A percentile compares a stretch with the other conserved stretches of the same genome.
Evolutionary conservation across 2,888 invertebrate genomes (phyloP).

Genomic region (Bedellia somnulentella): DNA sequence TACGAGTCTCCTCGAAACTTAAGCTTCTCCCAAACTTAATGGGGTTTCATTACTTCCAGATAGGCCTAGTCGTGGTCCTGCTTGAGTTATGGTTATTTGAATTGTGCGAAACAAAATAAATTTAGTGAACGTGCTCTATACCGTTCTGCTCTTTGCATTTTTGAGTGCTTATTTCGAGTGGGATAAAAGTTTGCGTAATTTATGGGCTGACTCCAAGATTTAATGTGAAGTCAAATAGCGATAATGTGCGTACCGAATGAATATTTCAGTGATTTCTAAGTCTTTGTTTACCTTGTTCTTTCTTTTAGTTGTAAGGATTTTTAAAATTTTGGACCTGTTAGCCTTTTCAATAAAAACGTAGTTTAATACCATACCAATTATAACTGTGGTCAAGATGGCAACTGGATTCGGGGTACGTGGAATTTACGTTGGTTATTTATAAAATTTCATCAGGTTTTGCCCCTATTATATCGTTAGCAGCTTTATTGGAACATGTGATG

Average conservation of each 20-base stretch:
- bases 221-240: constrained; percentile 60
- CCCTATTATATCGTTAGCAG: no score
- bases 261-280: constrained; percentile 23
- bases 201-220: constrained; percentile 53
- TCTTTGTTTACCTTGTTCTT: constrained; percentile 1
- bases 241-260: constrained; percentile 35
- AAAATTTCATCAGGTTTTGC: no score
- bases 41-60: constrained; percentile 56
- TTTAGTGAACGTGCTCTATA: constrained; percentile 59
- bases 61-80: constrained; percentile 36
- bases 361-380: no score
- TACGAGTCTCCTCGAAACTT: constrained; percentile 35
- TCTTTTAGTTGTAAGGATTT: not conserved
- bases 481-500: no score
- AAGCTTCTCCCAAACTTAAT: constrained; percentile 45
- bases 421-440: no score
- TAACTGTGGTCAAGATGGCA: no score
- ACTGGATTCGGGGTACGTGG: no score
- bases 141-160: constrained; percentile 61
- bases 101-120: constrained; percentile 62
- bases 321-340: no score
- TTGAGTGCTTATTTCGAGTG: constrained; percentile 60
- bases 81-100: constrained; percentile 60
- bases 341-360: no score
- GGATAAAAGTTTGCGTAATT: constrained; percentile 61